phyloP scores from a whole-genome alignment of 2,113 vertebrate genomes.

The Hyperoodon ampullatus region DNA sequence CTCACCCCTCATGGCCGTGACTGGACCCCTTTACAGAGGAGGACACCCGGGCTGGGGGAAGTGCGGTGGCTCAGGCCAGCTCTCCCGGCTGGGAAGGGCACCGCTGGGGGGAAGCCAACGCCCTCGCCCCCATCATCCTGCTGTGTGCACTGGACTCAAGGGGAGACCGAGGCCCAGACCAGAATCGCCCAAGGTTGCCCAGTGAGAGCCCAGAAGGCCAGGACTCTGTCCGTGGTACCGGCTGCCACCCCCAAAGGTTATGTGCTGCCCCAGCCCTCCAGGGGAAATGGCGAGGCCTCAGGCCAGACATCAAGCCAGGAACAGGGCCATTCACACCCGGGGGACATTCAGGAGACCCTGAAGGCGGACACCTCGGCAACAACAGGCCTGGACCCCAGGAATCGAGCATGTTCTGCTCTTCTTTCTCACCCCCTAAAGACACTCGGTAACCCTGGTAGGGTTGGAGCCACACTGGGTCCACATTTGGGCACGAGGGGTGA shows the following conservation, averaged over 20 bases:
- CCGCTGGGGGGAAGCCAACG: background rate
- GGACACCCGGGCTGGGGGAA: background rate
- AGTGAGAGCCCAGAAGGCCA: background rate
- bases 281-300: background rate
- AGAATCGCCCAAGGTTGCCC: background rate
- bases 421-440: background rate
- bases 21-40: background rate
- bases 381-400: background rate
- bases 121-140: background rate
- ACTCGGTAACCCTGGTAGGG: fast-evolving
- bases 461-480: background rate
- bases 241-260: background rate
- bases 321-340: background rate
- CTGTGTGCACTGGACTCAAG: background rate
- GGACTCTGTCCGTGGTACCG: background rate
- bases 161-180: background rate
- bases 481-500: background rate
- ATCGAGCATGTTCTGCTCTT: background rate
- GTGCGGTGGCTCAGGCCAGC: fast-evolving
- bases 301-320: background rate
- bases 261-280: background rate
- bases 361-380: background rate
- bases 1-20: fast-evolving
- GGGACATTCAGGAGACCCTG: background rate
- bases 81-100: background rate